Base-by-base conservation (phyloP, 1,140 invertebrate genomes). In the Temnothorax nylanderi region DNA sequence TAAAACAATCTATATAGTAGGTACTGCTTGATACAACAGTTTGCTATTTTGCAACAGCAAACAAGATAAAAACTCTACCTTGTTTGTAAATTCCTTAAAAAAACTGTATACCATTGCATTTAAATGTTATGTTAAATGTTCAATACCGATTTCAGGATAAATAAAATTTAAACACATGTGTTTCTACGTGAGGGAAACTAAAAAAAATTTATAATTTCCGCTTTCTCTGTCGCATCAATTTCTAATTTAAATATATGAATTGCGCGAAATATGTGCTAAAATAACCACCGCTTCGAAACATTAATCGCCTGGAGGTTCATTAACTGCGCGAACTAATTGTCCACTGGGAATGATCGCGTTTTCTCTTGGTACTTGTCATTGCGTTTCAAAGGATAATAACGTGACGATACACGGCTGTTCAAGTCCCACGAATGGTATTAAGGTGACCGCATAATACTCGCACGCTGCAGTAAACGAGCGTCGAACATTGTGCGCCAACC, bases 321-420 rank as follows among this genome's bases (percentile, higher is more conserved):
- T 69, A 49, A 26, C 16, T n/a, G 21, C 41, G 13, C 41, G 21
- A 26, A 49, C 65, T 69, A 69, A 69, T 49, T 69, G 13, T 69
- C 11, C 44, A 16, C 37, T 3, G n/a, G 21, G 44, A 69, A 69
- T 47, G 41, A 47, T 69, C 13, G 65, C 41, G 11, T 69, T 69
- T 69, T 69, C 65, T 49, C 65, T 69, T 49, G 41, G 44, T 47
- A 49, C 41, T 49, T 69, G 41, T 69, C 37, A 69, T 47, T 69
- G 41, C 41, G 21, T 69, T 69, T 69, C 65, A 49, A 69, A 47
- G 44, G 41, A 69, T 69, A 69, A 69, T 69, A 69, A 69, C 41
- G 11, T 13, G 44, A 69, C 65, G 41, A 69, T 49, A 32, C 64
- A 67, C 21, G 41, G 11, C 13, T 32, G 65, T 69, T 69, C n/a